Conservation (phyloP, 2,888 invertebrate genomes). For the Mesorhabditis sp. region DNA sequence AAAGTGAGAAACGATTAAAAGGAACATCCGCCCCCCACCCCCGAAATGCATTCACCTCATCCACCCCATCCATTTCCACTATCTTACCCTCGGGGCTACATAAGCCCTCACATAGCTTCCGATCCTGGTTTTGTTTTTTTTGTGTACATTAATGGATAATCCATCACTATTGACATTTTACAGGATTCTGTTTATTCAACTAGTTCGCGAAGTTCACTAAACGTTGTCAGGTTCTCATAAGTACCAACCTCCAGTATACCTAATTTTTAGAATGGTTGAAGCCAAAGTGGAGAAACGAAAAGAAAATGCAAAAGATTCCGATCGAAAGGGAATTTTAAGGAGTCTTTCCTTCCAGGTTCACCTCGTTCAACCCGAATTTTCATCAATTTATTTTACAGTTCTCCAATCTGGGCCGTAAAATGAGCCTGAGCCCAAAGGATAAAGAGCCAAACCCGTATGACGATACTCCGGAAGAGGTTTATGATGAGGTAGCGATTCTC, state of each 20-base stretch:
- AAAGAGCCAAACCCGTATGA: constrained; percentile 8
- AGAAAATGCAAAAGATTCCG: constrained; percentile 11
- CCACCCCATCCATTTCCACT: too few relatives aligned
- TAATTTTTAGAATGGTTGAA: neutral
- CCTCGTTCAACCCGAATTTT: neutral
- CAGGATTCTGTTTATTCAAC: too few relatives aligned
- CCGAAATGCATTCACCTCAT: too few relatives aligned
- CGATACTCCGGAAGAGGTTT: neutral
- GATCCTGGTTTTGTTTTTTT: too few relatives aligned
- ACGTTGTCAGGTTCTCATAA: too few relatives aligned
- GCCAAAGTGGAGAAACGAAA: constrained; percentile 1
- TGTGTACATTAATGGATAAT: too few relatives aligned
- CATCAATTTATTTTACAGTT: constrained; percentile 18
- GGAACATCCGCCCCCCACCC: too few relatives aligned
- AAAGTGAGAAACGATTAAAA: too few relatives aligned
- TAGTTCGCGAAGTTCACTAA: too few relatives aligned
- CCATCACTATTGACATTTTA: too few relatives aligned
- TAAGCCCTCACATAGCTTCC: too few relatives aligned
- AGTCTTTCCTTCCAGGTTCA: constrained; percentile 43
- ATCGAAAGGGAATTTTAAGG: constrained; percentile 41
- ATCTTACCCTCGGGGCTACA: too few relatives aligned
- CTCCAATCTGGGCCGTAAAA: constrained; percentile 29
- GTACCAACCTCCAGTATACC: neutral
- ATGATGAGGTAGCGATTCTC: constrained; percentile 3
- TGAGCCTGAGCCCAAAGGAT: constrained; percentile 28